These are phyloP conservation scores for Adelges cooleyi DNA, from an alignment of 1,140 invertebrate genomes.

Conservation along the genomic window DNA sequence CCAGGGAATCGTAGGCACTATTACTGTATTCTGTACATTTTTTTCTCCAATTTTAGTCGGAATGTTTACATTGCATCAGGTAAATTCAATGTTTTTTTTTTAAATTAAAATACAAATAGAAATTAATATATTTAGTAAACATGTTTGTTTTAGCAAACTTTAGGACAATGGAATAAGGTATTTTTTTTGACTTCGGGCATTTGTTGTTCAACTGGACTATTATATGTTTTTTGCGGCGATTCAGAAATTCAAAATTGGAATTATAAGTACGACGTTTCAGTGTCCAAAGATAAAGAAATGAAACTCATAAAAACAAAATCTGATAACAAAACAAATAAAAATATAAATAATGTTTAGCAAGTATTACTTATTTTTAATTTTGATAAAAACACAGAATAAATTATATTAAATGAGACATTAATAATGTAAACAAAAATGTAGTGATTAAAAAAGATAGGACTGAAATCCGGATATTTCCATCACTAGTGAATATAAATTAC, in stretches of 20 bases:
- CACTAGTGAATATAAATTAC: too few species aligned
- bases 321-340: not conserved
- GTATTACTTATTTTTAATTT: too few species aligned
- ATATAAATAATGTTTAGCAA: too few species aligned
- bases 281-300: constrained; percentile 9
- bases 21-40: constrained; percentile 41
- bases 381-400: too few species aligned
- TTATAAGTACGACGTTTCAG: not conserved
- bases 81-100: not conserved
- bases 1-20: constrained; percentile 45
- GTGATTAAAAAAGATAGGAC: too few species aligned
- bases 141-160: constrained; percentile 47
- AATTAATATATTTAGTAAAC: too few species aligned
- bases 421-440: too few species aligned
- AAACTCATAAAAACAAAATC: not conserved
- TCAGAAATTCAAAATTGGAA: constrained; percentile 55
- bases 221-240: constrained; percentile 46
- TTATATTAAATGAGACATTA: too few species aligned
- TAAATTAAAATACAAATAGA: too few species aligned
- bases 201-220: constrained; percentile 42
- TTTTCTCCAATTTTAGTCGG: constrained; percentile 4
- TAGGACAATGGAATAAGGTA: constrained; percentile 51
- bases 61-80: not conserved
- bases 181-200: constrained; percentile 47
- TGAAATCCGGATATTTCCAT: too few species aligned